Conservation (phyloP, 1,140 invertebrate genomes). For the Drosophila chauvacae region DNA sequence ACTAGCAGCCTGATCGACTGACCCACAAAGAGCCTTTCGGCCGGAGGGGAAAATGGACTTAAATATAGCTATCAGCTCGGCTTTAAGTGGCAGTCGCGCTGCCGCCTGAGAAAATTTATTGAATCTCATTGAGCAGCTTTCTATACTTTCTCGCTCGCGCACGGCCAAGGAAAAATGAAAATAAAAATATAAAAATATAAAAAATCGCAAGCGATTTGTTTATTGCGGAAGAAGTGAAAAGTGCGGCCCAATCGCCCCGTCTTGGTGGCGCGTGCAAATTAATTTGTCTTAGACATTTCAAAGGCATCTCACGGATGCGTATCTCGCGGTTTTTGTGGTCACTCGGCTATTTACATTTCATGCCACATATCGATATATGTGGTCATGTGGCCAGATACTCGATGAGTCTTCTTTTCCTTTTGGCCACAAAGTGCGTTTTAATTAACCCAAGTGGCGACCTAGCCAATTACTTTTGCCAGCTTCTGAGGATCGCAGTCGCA, state of each 20-base stretch:
- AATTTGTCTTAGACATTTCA: constrained; percentile 69
- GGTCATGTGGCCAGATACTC: constrained; percentile 22
- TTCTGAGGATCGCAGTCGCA: constrained; percentile 31
- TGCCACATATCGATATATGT: constrained; percentile 48
- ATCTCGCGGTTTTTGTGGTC: constrained; percentile 72
- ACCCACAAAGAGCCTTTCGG: constrained; percentile 63
- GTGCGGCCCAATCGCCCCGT: constrained; percentile 40
- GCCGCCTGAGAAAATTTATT: constrained; percentile 70
- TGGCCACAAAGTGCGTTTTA: constrained; percentile 65
- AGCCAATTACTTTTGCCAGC: constrained; percentile 62
- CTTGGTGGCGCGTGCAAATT: constrained; percentile 31
- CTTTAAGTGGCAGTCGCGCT: constrained; percentile 77
- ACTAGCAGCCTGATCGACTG: constrained; percentile 48
- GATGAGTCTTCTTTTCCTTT: constrained; percentile 22
- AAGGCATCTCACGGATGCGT: constrained; percentile 79
- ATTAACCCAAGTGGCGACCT: constrained; percentile 61
- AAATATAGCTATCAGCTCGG: constrained; percentile 76
- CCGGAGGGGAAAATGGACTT: constrained; percentile 55
- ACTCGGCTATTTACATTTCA: constrained; percentile 72
- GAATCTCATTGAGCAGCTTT: constrained; percentile 81
- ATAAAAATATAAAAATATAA: constrained; percentile 2
- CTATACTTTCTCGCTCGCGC: constrained; percentile 63
- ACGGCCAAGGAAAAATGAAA: constrained; percentile 7
- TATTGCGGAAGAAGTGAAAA: constrained; percentile 80
- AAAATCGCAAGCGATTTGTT: constrained; percentile 60